Conservation (phyloP, 1,140 invertebrate species). For the Penaeus vannamei region DNA sequence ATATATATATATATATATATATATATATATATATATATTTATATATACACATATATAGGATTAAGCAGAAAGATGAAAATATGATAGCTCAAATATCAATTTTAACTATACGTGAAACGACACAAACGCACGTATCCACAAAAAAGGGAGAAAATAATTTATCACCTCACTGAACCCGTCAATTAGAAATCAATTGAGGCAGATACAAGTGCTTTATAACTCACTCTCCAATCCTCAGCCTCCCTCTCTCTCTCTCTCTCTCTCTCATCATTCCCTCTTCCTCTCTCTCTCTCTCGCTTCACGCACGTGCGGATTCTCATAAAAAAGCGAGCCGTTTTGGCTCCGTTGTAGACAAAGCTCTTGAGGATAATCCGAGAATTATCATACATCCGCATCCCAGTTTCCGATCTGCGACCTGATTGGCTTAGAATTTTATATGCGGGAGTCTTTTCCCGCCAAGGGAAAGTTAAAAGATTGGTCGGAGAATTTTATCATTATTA, state of each 20-base stretch:
- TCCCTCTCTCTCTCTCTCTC: background rate
- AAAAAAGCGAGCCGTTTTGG: conserved; percentile 3
- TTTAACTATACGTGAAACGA: background rate
- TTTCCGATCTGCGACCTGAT: no score
- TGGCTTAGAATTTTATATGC: no score
- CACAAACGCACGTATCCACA: background rate
- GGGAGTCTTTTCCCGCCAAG: no score
- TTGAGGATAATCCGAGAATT: conserved; percentile 3
- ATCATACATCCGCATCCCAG: no score
- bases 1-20: no score
- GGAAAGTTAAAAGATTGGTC: no score
- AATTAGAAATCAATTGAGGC: conserved; percentile 19
- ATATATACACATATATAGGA: no score
- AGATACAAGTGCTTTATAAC: conserved; percentile 21
- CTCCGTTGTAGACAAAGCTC: background rate
- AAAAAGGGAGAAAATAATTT: background rate
- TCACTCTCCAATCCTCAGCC: background rate
- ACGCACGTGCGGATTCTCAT: conserved; percentile 17
- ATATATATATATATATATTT: no score
- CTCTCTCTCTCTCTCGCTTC: background rate
- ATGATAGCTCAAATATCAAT: no score
- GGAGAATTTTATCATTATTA: no score
- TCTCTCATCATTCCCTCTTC: background rate
- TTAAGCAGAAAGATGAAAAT: no score
- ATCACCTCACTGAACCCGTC: background rate